These are phyloP conservation scores for Columbina picui DNA, from an alignment of 2,113 vertebrate genomes.

Conservation along the genomic window DNA sequence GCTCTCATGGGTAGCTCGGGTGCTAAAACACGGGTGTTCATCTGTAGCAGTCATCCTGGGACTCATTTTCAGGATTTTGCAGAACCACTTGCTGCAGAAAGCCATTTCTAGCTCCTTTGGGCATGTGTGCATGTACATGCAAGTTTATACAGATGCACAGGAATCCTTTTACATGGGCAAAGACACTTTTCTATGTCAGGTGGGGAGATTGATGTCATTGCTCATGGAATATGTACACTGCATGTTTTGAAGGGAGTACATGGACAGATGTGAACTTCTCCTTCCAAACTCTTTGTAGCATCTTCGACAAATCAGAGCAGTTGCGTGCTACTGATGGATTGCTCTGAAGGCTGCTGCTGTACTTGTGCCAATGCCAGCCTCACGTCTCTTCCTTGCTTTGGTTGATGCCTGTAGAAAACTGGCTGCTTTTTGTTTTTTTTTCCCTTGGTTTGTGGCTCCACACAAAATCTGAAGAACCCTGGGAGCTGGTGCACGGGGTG, in stretches of 20 bases:
- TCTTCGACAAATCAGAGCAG: neutral
- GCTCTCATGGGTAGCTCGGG: fast-evolving
- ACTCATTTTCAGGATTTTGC: neutral
- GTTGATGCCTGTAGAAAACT: neutral
- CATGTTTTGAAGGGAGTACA: neutral
- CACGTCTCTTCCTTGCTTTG: neutral
- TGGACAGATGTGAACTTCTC: neutral
- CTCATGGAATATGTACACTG: neutral
- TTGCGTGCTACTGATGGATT: neutral
- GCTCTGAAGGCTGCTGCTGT: neutral
- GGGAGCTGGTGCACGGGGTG: neutral
- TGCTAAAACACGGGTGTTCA: neutral
- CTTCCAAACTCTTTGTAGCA: neutral
- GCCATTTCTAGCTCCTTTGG: neutral
- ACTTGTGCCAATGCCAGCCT: neutral
- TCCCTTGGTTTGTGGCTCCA: neutral
- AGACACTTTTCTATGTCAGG: neutral
- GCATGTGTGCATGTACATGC: fast-evolving
- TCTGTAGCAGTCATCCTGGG: neutral
- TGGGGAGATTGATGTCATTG: neutral
- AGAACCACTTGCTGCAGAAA: neutral
- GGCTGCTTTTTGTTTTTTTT: neutral
- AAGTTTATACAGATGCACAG: neutral
- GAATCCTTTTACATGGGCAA: neutral
- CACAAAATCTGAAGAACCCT: neutral